Evolutionary conservation across 2,888 invertebrate genomes (phyloP).

Genomic region (Mimas tiliae): DNA sequence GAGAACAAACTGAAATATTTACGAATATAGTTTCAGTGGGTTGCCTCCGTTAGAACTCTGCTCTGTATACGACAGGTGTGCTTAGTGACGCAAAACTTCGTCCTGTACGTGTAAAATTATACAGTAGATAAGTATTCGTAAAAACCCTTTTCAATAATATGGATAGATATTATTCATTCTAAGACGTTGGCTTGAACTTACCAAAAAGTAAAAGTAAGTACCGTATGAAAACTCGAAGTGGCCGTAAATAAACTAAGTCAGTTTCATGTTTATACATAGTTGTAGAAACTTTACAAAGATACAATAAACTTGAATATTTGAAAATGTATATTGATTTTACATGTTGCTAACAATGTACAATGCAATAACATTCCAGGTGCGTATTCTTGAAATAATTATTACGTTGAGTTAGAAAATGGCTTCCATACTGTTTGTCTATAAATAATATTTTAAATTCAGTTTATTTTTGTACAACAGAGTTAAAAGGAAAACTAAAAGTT

Average conservation of each 20-base stretch:
- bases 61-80: constrained; percentile 40
- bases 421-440: neutral
- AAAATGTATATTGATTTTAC: neutral
- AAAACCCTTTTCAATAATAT: constrained; percentile 8
- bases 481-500: no score
- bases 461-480: neutral
- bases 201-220: no score
- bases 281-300: neutral
- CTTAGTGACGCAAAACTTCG: constrained; percentile 31
- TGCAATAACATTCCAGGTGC: neutral
- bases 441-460: neutral
- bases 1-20: constrained; percentile 47
- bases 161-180: constrained; percentile 4
- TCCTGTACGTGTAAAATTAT: constrained; percentile 2
- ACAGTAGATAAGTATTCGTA: neutral
- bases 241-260: neutral
- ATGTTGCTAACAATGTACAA: neutral
- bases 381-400: neutral
- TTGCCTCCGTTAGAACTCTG: constrained; percentile 52
- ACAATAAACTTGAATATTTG: neutral
- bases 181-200: neutral
- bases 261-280: constrained; percentile 4
- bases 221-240: neutral
- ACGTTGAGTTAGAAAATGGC: neutral
- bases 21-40: constrained; percentile 46